Conservation (phyloP, 2,113 vertebrate genomes). For the Entomyzon cyanotis region DNA sequence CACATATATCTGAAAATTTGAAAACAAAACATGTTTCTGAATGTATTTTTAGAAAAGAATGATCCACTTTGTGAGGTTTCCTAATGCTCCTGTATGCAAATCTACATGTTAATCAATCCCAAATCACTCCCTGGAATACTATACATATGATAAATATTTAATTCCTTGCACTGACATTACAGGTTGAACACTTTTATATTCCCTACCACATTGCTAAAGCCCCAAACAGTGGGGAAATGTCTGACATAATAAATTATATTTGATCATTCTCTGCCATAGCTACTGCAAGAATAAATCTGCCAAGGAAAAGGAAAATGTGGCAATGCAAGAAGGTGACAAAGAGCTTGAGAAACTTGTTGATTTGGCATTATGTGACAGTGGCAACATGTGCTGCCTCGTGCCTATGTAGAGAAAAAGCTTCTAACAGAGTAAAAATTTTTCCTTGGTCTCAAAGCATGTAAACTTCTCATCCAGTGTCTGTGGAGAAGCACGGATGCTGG, state of each 20-base stretch:
- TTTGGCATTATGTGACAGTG: background rate
- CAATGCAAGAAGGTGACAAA: background rate
- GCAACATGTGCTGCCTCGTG: background rate
- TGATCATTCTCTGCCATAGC: background rate
- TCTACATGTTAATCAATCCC: background rate
- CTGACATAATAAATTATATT: background rate
- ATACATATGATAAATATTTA: slow-evolving; percentile 29
- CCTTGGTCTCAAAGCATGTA: background rate
- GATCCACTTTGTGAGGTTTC: background rate
- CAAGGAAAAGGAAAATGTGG: background rate
- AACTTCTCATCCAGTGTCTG: background rate
- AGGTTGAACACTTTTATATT: background rate
- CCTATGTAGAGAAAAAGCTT: background rate
- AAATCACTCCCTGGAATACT: background rate
- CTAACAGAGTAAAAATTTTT: background rate
- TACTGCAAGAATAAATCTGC: background rate
- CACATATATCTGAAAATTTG: background rate
- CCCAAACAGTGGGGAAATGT: background rate
- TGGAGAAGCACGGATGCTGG: background rate
- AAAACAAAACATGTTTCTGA: slow-evolving; percentile 9
- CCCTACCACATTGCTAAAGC: background rate
- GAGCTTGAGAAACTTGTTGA: background rate
- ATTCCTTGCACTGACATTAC: background rate
- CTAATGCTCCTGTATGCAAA: background rate
- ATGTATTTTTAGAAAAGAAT: background rate